Percentiles rank a stretch among this genome's conserved stretches.
Evolutionary conservation across 1,140 invertebrate genomes (phyloP).

Genomic region (roundworm (Caenorhabditis elegans)): DNA sequence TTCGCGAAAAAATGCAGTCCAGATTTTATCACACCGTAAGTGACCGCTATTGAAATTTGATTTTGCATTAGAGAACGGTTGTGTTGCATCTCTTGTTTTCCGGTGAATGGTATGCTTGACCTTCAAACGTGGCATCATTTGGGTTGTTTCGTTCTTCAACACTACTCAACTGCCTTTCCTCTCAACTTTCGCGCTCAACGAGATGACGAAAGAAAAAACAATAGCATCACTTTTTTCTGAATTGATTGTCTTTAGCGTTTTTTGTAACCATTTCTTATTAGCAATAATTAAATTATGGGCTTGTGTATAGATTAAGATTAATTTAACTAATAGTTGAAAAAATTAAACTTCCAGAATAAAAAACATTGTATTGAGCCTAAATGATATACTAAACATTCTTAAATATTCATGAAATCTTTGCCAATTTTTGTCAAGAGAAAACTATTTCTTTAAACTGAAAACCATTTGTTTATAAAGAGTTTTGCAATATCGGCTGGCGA

Average conservation of each 20-base stretch:
- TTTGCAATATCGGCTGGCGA: too few relatives aligned
- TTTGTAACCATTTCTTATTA: conserved; percentile 8
- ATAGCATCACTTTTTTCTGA: background rate
- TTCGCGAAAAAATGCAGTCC: background rate
- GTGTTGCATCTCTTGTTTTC: conserved; percentile 13
- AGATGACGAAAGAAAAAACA: background rate
- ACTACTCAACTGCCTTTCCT: background rate
- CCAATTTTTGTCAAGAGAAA: too few relatives aligned
- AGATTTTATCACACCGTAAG: background rate
- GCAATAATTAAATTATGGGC: background rate
- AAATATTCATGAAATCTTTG: too few relatives aligned
- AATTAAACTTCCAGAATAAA: too few relatives aligned
- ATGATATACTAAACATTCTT: too few relatives aligned
- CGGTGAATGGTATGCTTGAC: conserved; percentile 2
- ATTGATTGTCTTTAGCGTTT: background rate
- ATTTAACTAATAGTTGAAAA: too few relatives aligned
- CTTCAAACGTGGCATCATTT: background rate
- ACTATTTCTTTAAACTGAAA: too few relatives aligned
- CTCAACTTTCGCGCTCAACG: background rate
- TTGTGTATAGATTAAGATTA: background rate
- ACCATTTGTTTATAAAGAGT: too few relatives aligned
- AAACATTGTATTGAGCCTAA: too few relatives aligned
- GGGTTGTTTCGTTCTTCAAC: background rate
- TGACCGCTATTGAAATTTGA: background rate
- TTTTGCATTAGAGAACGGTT: background rate